Base-by-base conservation (phyloP, 2,888 invertebrate species). In the Formica aserva region DNA sequence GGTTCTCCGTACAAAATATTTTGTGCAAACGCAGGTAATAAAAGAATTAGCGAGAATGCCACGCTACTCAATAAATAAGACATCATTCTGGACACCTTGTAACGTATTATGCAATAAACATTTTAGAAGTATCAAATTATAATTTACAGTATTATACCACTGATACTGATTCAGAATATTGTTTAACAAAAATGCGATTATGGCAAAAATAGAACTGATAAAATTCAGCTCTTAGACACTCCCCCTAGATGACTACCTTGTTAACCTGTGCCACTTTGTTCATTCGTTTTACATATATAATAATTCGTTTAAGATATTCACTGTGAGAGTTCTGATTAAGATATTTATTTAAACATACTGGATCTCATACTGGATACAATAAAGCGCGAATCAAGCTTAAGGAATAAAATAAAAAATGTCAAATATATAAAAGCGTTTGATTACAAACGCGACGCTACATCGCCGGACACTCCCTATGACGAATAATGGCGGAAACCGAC, bases 1-100 rank as follows among this genome's bases (percentile, higher is more conserved):
- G 77, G 41, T 8, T 94, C 92, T 22, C 90, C 92, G 75, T 92
- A 91, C 18, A 87, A 91, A n/a, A 86, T 4, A 67, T 92, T 92
- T 87, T 94, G 94, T 26, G 92, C 87, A 60, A 77, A 18, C 45
- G 65, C 74, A 5, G 75, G 38, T 13, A 38, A 29, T 4, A 26
- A 65, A 13, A 62, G 15, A 18, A 74, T 35, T 3, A 88, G 13
- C 9, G 74, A 52, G 0, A 57, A 78, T 32, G 29, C 55, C 32
- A 78, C 32, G 18, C 48, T 35, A 18, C 15, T 57, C 35, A 74
- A 66, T 67, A 84, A 48, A 63, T 9, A 26, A 82, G 35, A 80
- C 89, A 87, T 87, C 52, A 41, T 82, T 66, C 9, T 48, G 22
- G 9, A 13, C 52, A 71, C 13, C 22, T 72, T 85, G 57, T n/a